Base-by-base conservation (phyloP, 2,888 invertebrate genomes). In the Rhimphoctona megacephalus region DNA sequence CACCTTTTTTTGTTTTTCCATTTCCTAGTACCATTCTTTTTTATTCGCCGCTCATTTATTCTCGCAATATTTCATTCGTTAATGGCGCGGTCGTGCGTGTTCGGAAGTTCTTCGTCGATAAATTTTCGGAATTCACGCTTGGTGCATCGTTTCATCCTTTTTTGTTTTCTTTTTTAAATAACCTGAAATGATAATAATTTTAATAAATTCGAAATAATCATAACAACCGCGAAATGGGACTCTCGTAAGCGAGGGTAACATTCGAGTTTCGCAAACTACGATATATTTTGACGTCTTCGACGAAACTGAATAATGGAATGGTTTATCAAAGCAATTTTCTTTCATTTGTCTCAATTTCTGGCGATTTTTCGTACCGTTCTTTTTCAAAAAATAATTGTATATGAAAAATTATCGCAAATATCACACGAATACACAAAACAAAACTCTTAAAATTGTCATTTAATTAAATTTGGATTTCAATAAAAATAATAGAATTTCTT, bases 11-110 rank as follows among this genome's bases (percentile, higher is more conserved):
- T 54, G 5, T 52, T 9, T 70, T 49, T 8, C 11, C 72, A n/a
- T 72, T 52, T 72, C 52, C 30, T 36, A 72, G 11, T 33, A n/a
- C 17, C 19, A 72, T 52, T 25, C 43, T 69, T 43, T 39, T 69
- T 69, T 69, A 43, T 43, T 69, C 69, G 14, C 14, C 43, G 22
- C 43, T 69, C 43, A 43, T 43, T 69, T 25, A 69, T 43, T 43
- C 22, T 69, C 69, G 69, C 36, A 39, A 66, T 66, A 66, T 66
- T 66, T 66, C 66, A 66, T 39, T 39, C 36, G 39, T 19, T 61
- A 61, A 67, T 67, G 67, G 36, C 67, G 67, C n/a, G 67, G 39
- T 67, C 36, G 25, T 70, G 43, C 14, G 22, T 49, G 22, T 14
- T 46, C 69, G 69, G 17, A 43, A 69, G 25, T 70, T 49, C 30